phyloP scores from a whole-genome alignment of 1,140 invertebrate species.

The Brachystomella parvula region DNA sequence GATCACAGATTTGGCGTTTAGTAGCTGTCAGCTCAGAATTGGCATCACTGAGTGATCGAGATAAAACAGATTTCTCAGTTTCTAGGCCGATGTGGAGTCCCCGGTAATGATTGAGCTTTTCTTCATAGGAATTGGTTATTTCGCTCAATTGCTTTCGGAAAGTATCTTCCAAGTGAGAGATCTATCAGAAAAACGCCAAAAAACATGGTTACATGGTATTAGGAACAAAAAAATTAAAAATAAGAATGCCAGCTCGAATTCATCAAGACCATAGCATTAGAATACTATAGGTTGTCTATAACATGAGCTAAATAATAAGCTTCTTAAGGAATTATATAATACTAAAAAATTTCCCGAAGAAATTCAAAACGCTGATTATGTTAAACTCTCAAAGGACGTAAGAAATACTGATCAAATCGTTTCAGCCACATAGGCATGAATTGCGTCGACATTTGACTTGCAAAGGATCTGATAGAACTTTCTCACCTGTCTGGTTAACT shows the following conservation, averaged over 20 bases:
- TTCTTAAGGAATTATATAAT: no score
- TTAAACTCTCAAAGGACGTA: not conserved
- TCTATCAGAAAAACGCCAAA: not conserved
- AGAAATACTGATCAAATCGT: no score
- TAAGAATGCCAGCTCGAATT: no score
- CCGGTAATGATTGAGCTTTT: not conserved
- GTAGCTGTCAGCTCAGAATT: conserved; percentile 13
- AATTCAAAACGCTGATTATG: no score
- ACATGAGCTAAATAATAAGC: no score
- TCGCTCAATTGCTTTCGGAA: not conserved
- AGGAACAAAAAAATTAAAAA: no score
- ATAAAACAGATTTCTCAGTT: not conserved
- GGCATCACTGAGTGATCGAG: not conserved
- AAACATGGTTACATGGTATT: no score
- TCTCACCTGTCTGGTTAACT: conserved; percentile 3
- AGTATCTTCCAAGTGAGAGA: not conserved
- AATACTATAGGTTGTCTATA: not conserved
- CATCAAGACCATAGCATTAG: no score
- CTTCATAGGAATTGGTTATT: conserved; percentile 7
- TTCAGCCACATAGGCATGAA: no score
- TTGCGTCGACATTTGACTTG: no score
- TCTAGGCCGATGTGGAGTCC: not conserved
- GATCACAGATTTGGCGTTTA: conserved; percentile 1
- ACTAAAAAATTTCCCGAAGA: no score
- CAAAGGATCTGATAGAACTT: not conserved